These are phyloP conservation scores for Oophaga pumilio DNA, from an alignment of 2,113 vertebrate species.

Conservation along the genomic window DNA sequence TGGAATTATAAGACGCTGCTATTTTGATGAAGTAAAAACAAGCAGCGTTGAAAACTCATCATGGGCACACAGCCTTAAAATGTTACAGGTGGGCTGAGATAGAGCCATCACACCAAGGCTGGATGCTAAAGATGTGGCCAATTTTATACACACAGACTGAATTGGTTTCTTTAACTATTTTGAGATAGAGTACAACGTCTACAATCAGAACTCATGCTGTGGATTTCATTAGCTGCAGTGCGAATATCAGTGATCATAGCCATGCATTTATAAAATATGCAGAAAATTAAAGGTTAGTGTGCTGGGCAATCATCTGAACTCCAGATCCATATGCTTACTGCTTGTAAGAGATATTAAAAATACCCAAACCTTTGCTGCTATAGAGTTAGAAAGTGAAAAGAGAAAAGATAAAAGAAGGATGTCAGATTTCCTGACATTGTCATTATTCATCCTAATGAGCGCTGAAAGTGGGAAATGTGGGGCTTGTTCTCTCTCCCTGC, in stretches of 20 bases:
- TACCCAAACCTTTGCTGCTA: constrained; percentile 7
- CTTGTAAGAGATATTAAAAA: constrained; percentile 49
- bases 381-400: constrained; percentile 29
- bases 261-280: neutral
- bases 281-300: neutral
- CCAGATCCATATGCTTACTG: constrained; percentile 24
- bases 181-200: neutral
- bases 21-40: too few species aligned
- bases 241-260: neutral
- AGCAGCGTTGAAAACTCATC: too few species aligned
- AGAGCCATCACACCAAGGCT: neutral
- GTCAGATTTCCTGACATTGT: constrained; percentile 50
- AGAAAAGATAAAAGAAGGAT: constrained; percentile 47
- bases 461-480: constrained; percentile 49
- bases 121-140: neutral
- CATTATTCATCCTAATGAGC: constrained; percentile 57
- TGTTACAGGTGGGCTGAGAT: neutral
- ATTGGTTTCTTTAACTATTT: neutral
- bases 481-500: constrained; percentile 29
- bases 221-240: neutral
- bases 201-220: neutral
- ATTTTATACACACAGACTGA: neutral
- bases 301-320: constrained; percentile 2
- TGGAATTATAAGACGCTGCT: too few species aligned
- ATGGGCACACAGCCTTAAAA: neutral